phyloP scores from a whole-genome alignment of 2,888 invertebrate genomes.

The Helleia helle region DNA sequence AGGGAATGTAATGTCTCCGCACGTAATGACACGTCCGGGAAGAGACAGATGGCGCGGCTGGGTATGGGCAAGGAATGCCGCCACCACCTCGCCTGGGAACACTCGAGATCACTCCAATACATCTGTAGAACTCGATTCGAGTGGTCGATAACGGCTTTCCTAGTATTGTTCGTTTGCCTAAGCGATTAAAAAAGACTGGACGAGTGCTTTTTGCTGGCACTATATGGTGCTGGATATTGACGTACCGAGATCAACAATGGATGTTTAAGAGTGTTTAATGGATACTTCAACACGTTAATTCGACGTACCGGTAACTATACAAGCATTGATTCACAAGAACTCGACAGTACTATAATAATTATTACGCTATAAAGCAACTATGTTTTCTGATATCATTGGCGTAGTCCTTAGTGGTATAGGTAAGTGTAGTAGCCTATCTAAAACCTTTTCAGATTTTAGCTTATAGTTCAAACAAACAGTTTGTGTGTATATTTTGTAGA shows the following conservation, averaged over 20 bases:
- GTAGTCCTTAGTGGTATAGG: too few species aligned
- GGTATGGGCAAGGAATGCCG: constrained; percentile 65
- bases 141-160: constrained; percentile 38
- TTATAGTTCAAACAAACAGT: too few species aligned
- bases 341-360: too few species aligned
- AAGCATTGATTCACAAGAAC: neutral
- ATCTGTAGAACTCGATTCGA: constrained; percentile 39
- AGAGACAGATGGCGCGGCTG: constrained; percentile 49
- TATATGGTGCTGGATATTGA: too few species aligned
- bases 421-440: too few species aligned
- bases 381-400: too few species aligned
- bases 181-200: neutral
- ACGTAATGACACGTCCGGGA: constrained; percentile 53
- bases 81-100: constrained; percentile 52
- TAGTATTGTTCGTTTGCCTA: constrained; percentile 23
- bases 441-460: too few species aligned
- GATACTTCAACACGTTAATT: neutral
- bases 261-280: neutral
- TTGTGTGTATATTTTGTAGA: too few species aligned
- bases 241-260: neutral
- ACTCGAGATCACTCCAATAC: constrained; percentile 30
- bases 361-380: too few species aligned
- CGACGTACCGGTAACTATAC: neutral
- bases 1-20: constrained; percentile 47
- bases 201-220: neutral